A percentile compares a stretch with the other conserved stretches of the same genome.
phyloP scores from a whole-genome alignment of 2,797 vertebrate genomes.

The Acipenser transmontanus region DNA sequence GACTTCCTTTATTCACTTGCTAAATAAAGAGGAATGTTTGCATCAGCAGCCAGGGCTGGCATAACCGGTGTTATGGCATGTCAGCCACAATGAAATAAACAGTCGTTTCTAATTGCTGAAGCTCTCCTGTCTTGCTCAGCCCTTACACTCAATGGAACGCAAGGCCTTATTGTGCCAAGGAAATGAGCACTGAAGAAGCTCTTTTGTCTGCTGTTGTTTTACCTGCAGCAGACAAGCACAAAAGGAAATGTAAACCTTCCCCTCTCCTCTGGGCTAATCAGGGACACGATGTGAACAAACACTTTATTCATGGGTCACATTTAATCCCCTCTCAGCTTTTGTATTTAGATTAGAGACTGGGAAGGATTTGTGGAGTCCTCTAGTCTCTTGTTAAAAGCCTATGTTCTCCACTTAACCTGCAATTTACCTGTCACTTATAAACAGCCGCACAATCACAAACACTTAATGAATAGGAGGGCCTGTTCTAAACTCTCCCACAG shows the following conservation, averaged over 20 bases:
- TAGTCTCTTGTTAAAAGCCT: constrained; percentile 78
- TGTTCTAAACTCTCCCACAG: constrained; percentile 47
- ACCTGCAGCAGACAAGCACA: constrained; percentile 40
- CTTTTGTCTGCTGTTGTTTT: no score
- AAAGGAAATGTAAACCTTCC: constrained; percentile 65
- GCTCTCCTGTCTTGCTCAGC: no score
- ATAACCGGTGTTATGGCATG: no score
- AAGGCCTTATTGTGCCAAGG: no score
- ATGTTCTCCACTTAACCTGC: constrained; percentile 89
- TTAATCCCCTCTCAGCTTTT: constrained; percentile 84
- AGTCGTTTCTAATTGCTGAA: no score
- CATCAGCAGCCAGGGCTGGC: no score
- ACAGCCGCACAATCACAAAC: constrained; percentile 62
- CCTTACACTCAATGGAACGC: no score
- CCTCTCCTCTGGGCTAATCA: constrained; percentile 58
- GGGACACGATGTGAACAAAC: constrained; percentile 71
- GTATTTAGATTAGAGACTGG: constrained; percentile 91
- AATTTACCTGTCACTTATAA: constrained; percentile 89
- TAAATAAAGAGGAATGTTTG: no score
- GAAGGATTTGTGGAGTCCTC: constrained; percentile 81
- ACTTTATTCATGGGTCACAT: constrained; percentile 78
- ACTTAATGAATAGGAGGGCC: constrained; percentile 46
- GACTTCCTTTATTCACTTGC: no score
- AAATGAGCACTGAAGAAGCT: no score
- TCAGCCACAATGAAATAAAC: no score